Conservation (phyloP, 2,888 invertebrate species). For the Drosophila recens region DNA sequence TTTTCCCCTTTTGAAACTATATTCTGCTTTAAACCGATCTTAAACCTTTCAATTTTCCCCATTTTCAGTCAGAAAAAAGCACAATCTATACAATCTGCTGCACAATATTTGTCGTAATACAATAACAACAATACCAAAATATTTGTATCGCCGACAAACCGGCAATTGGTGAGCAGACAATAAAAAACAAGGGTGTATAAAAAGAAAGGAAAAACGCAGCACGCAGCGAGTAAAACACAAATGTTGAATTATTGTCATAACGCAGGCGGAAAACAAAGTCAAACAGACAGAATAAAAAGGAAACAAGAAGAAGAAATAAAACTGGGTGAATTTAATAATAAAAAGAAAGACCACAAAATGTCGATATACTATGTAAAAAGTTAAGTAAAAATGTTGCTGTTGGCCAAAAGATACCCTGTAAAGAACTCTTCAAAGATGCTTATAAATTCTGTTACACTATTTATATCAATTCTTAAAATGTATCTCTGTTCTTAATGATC, state of each 20-base stretch:
- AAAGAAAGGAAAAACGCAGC: constrained; percentile 27
- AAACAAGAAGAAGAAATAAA: constrained; percentile 13
- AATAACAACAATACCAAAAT: constrained; percentile 44
- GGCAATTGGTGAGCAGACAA: constrained; percentile 41
- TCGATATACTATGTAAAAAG: background rate
- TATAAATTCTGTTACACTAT: background rate
- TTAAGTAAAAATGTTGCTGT: background rate
- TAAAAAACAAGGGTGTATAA: constrained; percentile 14
- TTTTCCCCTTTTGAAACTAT: too few species aligned
- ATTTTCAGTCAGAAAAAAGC: constrained; percentile 10
- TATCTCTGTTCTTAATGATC: background rate
- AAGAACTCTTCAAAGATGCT: background rate
- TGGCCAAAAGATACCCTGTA: constrained; percentile 1
- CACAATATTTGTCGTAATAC: constrained; percentile 54
- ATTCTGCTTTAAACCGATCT: too few species aligned
- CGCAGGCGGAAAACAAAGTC: constrained; percentile 48
- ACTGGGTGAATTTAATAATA: constrained; percentile 41
- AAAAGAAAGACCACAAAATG: constrained; percentile 7
- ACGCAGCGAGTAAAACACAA: constrained; percentile 55
- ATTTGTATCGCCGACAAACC: constrained; percentile 46
- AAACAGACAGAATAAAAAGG: constrained; percentile 27
- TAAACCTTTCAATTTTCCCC: background rate
- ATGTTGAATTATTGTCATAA: constrained; percentile 63
- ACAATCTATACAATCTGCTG: constrained; percentile 29
- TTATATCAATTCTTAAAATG: background rate